A percentile compares a stretch with the other conserved stretches of the same genome.
Conservation (phyloP, 1,140 invertebrate genomes). For the Antheraea pernyi region DNA sequence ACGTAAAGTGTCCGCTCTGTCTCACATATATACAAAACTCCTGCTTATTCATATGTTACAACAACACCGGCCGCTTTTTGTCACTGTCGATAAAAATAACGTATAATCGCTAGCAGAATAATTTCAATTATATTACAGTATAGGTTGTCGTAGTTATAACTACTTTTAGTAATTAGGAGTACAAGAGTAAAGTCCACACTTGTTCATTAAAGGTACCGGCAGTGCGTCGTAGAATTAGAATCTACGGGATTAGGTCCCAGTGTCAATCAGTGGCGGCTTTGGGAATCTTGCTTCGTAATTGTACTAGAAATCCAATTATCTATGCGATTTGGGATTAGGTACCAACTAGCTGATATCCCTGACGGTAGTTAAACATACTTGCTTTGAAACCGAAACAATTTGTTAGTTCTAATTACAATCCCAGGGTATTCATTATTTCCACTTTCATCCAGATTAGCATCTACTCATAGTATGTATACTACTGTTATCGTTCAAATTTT, state of each 20-base stretch:
- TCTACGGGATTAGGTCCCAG: conserved; percentile 34
- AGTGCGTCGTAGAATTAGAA: conserved; percentile 6
- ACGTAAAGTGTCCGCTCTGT: no score
- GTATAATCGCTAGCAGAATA: no score
- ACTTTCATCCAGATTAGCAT: no score
- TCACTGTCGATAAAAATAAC: no score
- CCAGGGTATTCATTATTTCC: not conserved
- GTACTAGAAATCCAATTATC: conserved; percentile 41
- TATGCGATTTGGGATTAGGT: conserved; percentile 21
- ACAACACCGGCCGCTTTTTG: no score
- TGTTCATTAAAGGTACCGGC: not conserved
- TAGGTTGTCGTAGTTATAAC: no score
- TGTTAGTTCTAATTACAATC: not conserved
- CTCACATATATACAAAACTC: no score
- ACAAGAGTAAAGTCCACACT: not conserved
- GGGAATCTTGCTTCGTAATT: conserved; percentile 43
- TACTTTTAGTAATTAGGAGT: no score
- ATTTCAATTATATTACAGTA: no score
- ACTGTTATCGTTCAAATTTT: no score
- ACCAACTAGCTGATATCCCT: not conserved
- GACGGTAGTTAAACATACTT: not conserved
- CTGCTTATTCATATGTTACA: no score
- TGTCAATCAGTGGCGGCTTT: conserved; percentile 43
- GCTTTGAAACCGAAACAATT: not conserved
- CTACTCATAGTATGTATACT: no score